These are phyloP conservation scores for Coracopsis vasa DNA, from an alignment of 2,113 vertebrate species.

Conservation along the genomic window DNA sequence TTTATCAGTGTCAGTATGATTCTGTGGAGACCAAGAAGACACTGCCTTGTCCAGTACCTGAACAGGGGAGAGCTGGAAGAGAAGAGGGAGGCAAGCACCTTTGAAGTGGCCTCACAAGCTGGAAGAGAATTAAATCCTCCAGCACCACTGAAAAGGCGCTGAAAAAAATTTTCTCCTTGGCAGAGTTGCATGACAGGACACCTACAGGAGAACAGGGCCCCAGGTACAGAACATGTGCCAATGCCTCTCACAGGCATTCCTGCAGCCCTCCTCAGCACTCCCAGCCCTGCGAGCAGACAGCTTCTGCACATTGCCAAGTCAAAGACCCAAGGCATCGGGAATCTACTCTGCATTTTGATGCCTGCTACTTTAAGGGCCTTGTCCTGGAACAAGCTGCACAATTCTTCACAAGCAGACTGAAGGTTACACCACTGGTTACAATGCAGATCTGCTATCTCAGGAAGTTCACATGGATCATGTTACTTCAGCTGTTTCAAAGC, in stretches of 20 bases:
- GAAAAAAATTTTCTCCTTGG: neutral
- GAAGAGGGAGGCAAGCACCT: neutral
- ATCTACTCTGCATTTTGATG: neutral
- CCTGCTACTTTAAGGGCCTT: neutral
- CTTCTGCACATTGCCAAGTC: neutral
- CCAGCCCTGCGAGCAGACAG: neutral
- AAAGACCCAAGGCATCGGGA: neutral
- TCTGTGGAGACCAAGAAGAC: neutral
- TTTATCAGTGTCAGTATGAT: neutral
- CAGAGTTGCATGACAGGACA: neutral
- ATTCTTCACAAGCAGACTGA: neutral
- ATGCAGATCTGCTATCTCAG: neutral
- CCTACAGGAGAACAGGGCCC: neutral
- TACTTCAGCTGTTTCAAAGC: conserved; percentile 7
- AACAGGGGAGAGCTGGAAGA: neutral
- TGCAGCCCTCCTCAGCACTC: neutral
- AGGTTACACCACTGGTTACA: neutral
- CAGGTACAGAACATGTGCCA: neutral
- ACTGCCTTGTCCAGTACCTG: neutral
- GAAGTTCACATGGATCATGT: neutral
- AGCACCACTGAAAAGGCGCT: neutral
- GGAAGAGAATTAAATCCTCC: neutral
- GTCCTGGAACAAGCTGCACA: neutral
- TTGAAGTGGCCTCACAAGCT: neutral
- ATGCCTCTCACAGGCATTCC: neutral